Conservation (phyloP, 2,888 invertebrate species). For the Latrodectus hesperus region DNA sequence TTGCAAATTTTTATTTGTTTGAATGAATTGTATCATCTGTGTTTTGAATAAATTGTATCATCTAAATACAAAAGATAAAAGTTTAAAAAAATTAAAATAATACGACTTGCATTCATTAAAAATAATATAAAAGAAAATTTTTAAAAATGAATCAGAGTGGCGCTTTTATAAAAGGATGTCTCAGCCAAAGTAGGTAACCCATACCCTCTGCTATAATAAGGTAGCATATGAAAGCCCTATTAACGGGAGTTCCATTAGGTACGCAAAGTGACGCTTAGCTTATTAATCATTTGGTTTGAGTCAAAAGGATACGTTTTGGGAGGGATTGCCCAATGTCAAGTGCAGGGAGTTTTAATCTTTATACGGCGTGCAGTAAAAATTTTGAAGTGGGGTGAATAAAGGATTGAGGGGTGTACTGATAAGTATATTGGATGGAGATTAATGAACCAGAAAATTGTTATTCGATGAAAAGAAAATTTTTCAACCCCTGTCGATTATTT, state of each 20-base stretch:
- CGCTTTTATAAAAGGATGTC: too few species aligned
- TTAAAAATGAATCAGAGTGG: too few species aligned
- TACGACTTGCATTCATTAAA: too few species aligned
- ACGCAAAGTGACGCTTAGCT: conserved; percentile 39
- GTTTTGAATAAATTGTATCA: too few species aligned
- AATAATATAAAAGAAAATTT: too few species aligned
- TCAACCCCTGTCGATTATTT: conserved; percentile 26
- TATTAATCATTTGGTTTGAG: conserved; percentile 60
- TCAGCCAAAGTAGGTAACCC: conserved; percentile 11
- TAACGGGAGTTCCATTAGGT: conserved; percentile 50
- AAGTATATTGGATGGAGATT: conserved; percentile 60
- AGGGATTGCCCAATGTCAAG: conserved; percentile 50
- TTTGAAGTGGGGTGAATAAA: conserved; percentile 46
- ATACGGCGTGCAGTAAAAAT: conserved; percentile 44
- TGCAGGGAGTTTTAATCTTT: conserved; percentile 53
- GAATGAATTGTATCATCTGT: too few species aligned
- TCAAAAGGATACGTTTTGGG: conserved; percentile 60
- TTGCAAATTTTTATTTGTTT: too few species aligned
- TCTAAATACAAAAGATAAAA: too few species aligned
- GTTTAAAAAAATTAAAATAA: too few species aligned
- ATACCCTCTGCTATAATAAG: conserved; percentile 19
- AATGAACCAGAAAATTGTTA: conserved; percentile 61
- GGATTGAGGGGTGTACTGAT: conserved; percentile 50
- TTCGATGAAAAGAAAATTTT: conserved; percentile 37
- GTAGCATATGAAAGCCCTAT: conserved; percentile 43